Evolutionary conservation across 1,140 invertebrate genomes (phyloP).

Genomic region (Drosophila busckii): DNA sequence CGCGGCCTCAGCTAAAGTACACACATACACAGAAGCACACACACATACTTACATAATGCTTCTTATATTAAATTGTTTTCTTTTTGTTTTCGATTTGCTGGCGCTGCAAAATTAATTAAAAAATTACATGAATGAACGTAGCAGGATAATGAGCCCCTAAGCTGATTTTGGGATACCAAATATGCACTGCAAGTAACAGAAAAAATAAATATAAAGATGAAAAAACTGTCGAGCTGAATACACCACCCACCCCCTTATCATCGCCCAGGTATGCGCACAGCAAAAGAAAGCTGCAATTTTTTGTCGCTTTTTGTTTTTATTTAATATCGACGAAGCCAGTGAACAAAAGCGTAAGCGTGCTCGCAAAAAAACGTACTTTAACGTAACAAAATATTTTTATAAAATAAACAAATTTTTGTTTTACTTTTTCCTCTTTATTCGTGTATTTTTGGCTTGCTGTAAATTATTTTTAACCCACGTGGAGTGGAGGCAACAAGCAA

Average conservation of each 20-base stretch:
- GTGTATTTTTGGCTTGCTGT: conserved; percentile 50
- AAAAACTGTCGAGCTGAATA: conserved; percentile 55
- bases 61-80: conserved; percentile 69
- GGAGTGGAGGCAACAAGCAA: too few relatives aligned
- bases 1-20: conserved; percentile 2
- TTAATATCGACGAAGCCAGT: conserved; percentile 62
- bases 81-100: conserved; percentile 61
- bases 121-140: conserved; percentile 76
- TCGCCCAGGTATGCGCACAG: conserved; percentile 32
- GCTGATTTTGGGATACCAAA: conserved; percentile 74
- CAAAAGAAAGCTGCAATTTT: conserved; percentile 43
- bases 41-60: conserved; percentile 47
- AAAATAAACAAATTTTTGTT: conserved; percentile 69
- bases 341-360: conserved; percentile 27
- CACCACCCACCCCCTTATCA: conserved; percentile 25
- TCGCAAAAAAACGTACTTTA: conserved; percentile 50
- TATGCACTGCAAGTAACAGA: conserved; percentile 42
- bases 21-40: conserved; percentile 9
- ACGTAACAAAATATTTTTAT: conserved; percentile 71
- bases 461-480: conserved; percentile 51
- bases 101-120: conserved; percentile 76
- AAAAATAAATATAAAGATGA: conserved; percentile 23
- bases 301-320: conserved; percentile 63
- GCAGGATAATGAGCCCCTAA: conserved; percentile 75
- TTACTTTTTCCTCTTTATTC: too few relatives aligned